These are phyloP conservation scores for Scotopteryx bipunctaria DNA, from an alignment of 2,888 invertebrate species.

Conservation along the genomic window DNA sequence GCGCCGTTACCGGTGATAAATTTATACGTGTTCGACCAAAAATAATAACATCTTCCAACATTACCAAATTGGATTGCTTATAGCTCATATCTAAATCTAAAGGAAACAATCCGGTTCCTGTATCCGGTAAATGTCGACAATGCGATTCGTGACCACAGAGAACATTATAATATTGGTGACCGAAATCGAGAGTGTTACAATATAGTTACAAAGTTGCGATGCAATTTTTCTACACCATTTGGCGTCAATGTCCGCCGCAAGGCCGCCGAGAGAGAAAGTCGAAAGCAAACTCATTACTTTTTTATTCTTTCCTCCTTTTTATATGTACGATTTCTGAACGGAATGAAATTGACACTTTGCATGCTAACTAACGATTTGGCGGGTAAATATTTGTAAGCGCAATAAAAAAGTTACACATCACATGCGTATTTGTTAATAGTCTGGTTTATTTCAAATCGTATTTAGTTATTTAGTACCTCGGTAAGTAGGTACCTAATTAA, in stretches of 20 bases:
- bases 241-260: slow-evolving; percentile 64
- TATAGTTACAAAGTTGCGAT: slow-evolving; percentile 41
- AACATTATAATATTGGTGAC: too few relatives aligned
- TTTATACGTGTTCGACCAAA: too few relatives aligned
- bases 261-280: slow-evolving; percentile 68
- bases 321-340: slow-evolving; percentile 38
- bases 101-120: slow-evolving; percentile 2
- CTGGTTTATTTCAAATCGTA: background rate
- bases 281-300: slow-evolving; percentile 60
- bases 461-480: background rate
- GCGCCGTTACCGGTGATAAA: too few relatives aligned
- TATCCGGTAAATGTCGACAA: slow-evolving; percentile 13
- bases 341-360: slow-evolving; percentile 11
- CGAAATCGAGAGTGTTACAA: slow-evolving; percentile 54
- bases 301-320: slow-evolving; percentile 49
- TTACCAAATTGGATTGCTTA: too few relatives aligned
- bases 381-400: background rate
- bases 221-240: slow-evolving; percentile 54
- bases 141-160: slow-evolving; percentile 47
- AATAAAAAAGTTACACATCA: background rate
- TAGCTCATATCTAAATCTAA: background rate
- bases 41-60: too few relatives aligned
- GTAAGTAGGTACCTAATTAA: background rate
- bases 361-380: background rate
- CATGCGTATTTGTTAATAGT: too few relatives aligned